Evolutionary conservation across 2,797 vertebrate species (phyloP), one percentile per base, ranked within the genome.

Genomic region (Parotocinclus haroldoi): DNA sequence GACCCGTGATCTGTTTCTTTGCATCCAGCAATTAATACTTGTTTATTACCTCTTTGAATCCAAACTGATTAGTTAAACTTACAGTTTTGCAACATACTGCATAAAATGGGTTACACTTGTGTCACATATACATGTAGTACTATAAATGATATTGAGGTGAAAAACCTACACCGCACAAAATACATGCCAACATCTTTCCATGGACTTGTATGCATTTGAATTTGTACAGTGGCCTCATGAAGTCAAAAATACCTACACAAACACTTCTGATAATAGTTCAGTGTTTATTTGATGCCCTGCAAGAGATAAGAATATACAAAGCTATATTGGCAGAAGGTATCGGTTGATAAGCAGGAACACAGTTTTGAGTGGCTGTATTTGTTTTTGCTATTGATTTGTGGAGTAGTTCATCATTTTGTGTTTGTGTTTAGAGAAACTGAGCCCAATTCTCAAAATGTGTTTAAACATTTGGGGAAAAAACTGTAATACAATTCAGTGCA

Each of bases 281-380:
- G 46, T 49, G 46, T 49, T 49, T 49, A 49, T 49, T 49, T 49
- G 46, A 49, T 49, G n/a, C 46, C 13, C 46, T 49, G 10, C 46
- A 49, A 4, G n/a, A 49, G 46, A 49, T n/a, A n/a, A 49, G 46
- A 8, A 49, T 49, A 14, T 49, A 49, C 9, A 49, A 10, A 49
- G 46, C 46, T 49, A 12, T 49, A 10, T 49, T 49, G 46, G 46
- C 13, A 12, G 46, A 11, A 49, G 46, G 3, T 10, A 49, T 49
- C 46, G n/a, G n/a, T n/a, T n/a, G n/a, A n/a, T n/a, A n/a, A n/a
- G n/a, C n/a, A n/a, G n/a, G n/a, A n/a, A n/a, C n/a, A n/a, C n/a
- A n/a, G n/a, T n/a, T n/a, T n/a, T n/a, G n/a, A n/a, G n/a, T n/a
- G n/a, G n/a, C n/a, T n/a, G n/a, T n/a, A n/a, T n/a, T n/a, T n/a